Evolutionary conservation across 2,888 invertebrate genomes (phyloP), one percentile per base, ranked within the genome.

Genomic region (Diogma glabrata): DNA sequence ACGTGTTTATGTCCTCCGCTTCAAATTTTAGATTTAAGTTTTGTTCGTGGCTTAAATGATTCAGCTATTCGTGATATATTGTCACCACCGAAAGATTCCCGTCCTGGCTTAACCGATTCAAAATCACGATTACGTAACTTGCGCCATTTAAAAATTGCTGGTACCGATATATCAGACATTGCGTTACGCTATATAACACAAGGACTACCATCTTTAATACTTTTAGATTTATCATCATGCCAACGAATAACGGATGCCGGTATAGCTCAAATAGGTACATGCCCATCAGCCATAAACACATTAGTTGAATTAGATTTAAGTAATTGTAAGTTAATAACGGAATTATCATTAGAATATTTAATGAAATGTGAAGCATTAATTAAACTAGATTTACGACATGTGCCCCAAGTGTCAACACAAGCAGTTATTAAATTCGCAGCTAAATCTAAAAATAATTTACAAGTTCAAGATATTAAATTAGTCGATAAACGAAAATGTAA

Each of bases 161-260:
- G 93, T 10, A 91, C 91, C 0, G 91, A 92, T 60, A 80, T 95
- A 55, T 87, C 90, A 0, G 94, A 94, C 65, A 84, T 89, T n/a
- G 67, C 67, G 1, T 57, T 68, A 53, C 76, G 83, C 10, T 84
- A 84, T 59, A 78, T 84, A 7, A 81, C 81, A 1, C 82, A 89
- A 72, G 85, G 87, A 56, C 64, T 89, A 51, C 86, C 87, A 0
- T 77, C 78, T 60, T 72, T 94, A 50, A 76, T 78, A 52, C 80
- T 81, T 57, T 70, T 94, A 58, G 88, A 91, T 71, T 75, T 94
- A 58, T 80, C 89, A 56, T 87, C 88, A 51, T 94, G 94, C 69
- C 84, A 87, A 52, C 78, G 90, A 20, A 78, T 94, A 36, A 89
- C 91, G 0, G 92, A 94, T 67, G 88, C 90, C 10, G 92, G 92